phyloP scores from a whole-genome alignment of 1,140 invertebrate species.

The Pomacea maculata region DNA sequence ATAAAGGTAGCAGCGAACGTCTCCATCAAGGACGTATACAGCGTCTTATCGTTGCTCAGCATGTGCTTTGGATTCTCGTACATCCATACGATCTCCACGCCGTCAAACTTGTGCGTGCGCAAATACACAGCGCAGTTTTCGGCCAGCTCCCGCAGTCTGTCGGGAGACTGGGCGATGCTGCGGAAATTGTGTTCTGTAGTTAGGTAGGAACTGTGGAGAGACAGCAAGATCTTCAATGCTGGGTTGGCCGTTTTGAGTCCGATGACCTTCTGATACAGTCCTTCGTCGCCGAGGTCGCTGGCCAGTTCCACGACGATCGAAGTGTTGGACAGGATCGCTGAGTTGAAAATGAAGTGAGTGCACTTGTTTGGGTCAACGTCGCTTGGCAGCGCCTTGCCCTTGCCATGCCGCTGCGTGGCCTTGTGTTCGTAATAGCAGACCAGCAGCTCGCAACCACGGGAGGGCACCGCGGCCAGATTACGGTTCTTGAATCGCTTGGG shows the following conservation, averaged over 20 bases:
- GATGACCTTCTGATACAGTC: not conserved
- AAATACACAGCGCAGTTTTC: not conserved
- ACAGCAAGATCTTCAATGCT: not conserved
- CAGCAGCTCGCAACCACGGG: not conserved
- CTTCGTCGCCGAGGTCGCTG: not conserved
- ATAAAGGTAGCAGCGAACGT: too few species aligned
- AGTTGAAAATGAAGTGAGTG: not conserved
- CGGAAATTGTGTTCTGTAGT: not conserved
- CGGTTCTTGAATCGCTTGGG: not conserved
- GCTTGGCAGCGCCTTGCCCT: not conserved
- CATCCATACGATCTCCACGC: not conserved
- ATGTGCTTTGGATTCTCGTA: not conserved
- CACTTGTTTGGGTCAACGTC: not conserved
- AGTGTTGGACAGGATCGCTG: not conserved
- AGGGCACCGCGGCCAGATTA: not conserved
- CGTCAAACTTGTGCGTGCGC: not conserved
- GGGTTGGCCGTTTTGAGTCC: not conserved
- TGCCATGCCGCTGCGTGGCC: not conserved
- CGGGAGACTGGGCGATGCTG: not conserved
- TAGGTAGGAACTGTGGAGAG: not conserved
- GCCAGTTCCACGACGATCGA: not conserved
- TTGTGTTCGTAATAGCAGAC: constrained; percentile 1
- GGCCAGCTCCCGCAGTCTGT: not conserved
- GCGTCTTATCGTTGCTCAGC: not conserved
- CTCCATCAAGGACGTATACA: too few species aligned